A percentile compares a stretch with the other conserved stretches of the same genome.
These are phyloP conservation scores for Lasioglossum albipes DNA, from an alignment of 1,140 invertebrate species.

Conservation along the genomic window DNA sequence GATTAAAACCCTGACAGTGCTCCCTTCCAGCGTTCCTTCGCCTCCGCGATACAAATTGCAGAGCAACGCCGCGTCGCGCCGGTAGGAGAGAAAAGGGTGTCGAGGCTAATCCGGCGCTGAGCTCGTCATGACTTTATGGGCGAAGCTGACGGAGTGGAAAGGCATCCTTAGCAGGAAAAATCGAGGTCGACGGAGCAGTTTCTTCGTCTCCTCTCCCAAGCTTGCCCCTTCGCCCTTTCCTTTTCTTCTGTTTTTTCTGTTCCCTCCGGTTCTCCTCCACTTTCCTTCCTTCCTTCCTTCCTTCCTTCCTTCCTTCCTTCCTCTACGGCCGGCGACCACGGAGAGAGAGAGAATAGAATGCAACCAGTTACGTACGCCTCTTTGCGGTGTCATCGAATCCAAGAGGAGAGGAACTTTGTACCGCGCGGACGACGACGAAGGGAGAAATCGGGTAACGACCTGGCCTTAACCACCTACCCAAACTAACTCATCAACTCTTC, in stretches of 20 bases:
- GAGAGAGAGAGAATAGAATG: background rate
- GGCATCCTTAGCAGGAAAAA: constrained; percentile 43
- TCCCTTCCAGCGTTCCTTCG: constrained; percentile 16
- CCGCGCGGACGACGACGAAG: background rate
- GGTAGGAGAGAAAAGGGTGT: constrained; percentile 35
- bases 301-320: background rate
- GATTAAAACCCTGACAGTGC: constrained; percentile 61
- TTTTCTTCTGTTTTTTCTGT: background rate
- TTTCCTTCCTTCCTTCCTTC: background rate
- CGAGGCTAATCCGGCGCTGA: constrained; percentile 53
- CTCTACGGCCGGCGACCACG: background rate
- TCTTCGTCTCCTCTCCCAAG: background rate
- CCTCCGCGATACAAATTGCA: constrained; percentile 58
- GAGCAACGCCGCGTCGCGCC: constrained; percentile 9
- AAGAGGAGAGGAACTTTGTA: constrained; percentile 19
- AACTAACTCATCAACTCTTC: constrained; percentile 43
- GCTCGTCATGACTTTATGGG: constrained; percentile 55
- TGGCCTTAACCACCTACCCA: constrained; percentile 43
- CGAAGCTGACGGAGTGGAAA: constrained; percentile 33
- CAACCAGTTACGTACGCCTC: constrained; percentile 33
- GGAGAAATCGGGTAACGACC: constrained; percentile 58
- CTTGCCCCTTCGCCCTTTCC: background rate
- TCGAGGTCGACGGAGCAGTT: constrained; percentile 29
- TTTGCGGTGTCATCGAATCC: constrained; percentile 44
- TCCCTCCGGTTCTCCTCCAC: background rate